These are phyloP conservation scores for Oreotrochilus melanogaster DNA, from an alignment of 2,113 vertebrate genomes.

Conservation along the genomic window DNA sequence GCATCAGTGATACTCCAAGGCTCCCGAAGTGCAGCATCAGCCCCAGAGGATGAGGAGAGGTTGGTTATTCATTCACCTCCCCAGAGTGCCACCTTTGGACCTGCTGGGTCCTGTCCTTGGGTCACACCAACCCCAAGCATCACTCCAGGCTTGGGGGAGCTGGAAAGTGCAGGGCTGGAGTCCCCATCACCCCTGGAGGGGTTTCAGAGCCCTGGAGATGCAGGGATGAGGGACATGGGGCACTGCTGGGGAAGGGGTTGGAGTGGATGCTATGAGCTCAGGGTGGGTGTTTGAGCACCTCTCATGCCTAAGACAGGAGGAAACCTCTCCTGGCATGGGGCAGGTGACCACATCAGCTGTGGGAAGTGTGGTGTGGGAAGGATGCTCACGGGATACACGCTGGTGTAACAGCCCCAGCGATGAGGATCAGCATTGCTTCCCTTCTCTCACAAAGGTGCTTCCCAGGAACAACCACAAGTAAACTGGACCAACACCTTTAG, in stretches of 20 bases:
- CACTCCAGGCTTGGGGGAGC: too few species aligned
- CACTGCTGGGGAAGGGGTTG: too few species aligned
- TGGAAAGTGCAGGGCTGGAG: too few species aligned
- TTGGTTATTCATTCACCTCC: accelerated
- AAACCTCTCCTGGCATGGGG: neutral
- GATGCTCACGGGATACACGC: accelerated
- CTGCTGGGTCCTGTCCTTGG: too few species aligned
- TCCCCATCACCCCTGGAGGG: too few species aligned
- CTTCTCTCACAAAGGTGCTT: accelerated
- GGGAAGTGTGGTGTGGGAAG: neutral
- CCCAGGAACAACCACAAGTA: accelerated
- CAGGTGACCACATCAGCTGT: accelerated
- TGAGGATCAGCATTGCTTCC: neutral
- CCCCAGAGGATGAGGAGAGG: neutral
- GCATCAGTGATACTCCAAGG: accelerated
- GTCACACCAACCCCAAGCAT: too few species aligned
- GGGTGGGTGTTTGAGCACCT: neutral
- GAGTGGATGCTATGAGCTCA: too few species aligned
- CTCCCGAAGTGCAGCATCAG: neutral
- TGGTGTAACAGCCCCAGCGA: neutral
- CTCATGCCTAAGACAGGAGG: neutral
- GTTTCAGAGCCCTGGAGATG: too few species aligned
- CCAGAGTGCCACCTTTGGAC: neutral
- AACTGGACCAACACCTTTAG: neutral
- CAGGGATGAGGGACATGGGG: too few species aligned